A percentile compares a stretch with the other conserved stretches of the same genome.
Evolutionary conservation across 30 jellyfish, hydroid and myxozoan genomes (phyloP).

Genomic region (Pseudorhiza aurosa): DNA sequence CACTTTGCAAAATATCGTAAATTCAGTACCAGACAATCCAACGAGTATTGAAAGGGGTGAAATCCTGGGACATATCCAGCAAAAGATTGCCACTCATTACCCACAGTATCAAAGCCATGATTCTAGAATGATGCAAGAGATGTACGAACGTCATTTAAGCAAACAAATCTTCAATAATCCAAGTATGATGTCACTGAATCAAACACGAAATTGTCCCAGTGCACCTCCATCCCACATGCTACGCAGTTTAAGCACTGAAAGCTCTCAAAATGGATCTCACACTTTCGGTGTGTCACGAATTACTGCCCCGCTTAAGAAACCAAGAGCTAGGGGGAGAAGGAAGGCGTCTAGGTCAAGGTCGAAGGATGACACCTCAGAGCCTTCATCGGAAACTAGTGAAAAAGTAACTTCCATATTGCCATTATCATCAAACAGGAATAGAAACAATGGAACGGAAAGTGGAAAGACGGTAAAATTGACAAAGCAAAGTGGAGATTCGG

Average conservation of each 20-base stretch:
- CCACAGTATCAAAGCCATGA: slow-evolving; percentile 26
- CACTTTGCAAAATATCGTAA: slow-evolving; percentile 11
- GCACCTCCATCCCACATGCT: slow-evolving; percentile 22
- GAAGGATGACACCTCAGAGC: slow-evolving; percentile 37
- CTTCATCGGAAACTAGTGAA: not conserved
- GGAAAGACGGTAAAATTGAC: not conserved
- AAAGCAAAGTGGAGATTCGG: not conserved
- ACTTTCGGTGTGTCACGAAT: slow-evolving; percentile 34
- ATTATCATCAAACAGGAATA: not conserved
- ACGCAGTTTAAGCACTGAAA: slow-evolving; percentile 49
- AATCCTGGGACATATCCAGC: slow-evolving; percentile 20
- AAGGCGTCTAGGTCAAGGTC: slow-evolving; percentile 10
- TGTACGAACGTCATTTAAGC: slow-evolving; percentile 10
- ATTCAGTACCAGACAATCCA: not conserved
- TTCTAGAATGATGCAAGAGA: slow-evolving; percentile 10
- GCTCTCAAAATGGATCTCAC: not conserved
- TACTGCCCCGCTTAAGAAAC: slow-evolving; percentile 32
- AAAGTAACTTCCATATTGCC: slow-evolving; percentile 18
- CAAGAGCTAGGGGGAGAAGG: slow-evolving; percentile 15
- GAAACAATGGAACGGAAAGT: not conserved
- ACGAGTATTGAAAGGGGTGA: slow-evolving; percentile 3
- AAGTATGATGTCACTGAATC: not conserved
- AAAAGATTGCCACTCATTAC: slow-evolving; percentile 5
- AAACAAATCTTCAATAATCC: slow-evolving; percentile 8
- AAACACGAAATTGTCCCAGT: slow-evolving; percentile 13